Evolutionary conservation across 2,888 invertebrate species (phyloP), one percentile per base, ranked within the genome.

Genomic region (Pachycephus smyrnensis): DNA sequence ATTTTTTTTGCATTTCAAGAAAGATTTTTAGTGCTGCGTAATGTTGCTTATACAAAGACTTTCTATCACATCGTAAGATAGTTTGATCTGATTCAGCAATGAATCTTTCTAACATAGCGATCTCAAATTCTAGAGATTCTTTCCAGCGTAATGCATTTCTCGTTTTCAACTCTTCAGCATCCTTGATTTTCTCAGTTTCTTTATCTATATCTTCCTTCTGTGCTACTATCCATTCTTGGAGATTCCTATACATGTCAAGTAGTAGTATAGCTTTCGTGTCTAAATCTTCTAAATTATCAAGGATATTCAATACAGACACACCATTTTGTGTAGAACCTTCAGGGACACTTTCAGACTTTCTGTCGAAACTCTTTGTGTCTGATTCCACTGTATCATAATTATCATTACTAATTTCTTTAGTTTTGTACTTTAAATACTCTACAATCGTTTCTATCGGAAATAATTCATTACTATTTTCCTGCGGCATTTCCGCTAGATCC

Each of bases 131-230:
- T 30, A 91, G 80, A 12, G 83, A 78, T 68, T 84, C 76, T 79
- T 89, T 90, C 91, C 91, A 91, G 4, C 77, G 79, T 23, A 40
- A 69, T 75, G 86, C 88, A 78, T 85, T 77, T 71, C 78, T 76
- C 12, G 83, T 37, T 4, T 82, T 75, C 35, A 69, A 30, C 33
- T 83, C 80, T 76, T 86, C 85, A 37, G 69, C 15, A 12, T 73
- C 71, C 31, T 71, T 71, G 32, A 71, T 15, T 37, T 31, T 40
- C 1, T 12, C 73, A 1, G 1, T 30, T 33, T 71, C 3, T 1
- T 30, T 32, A 55, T 74, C 33, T 32, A 1, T 15, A n/a, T 75
- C 69, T 35, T 76, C 32, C n/a, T 74, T 69, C 11, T 68, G 69
- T 1, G 69, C 69, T 31, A 76, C 12, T 32, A 35, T 73, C 78